Evolutionary conservation across 2,797 vertebrate species (phyloP).

Genomic region (Pseudotriccus pelzelni): DNA sequence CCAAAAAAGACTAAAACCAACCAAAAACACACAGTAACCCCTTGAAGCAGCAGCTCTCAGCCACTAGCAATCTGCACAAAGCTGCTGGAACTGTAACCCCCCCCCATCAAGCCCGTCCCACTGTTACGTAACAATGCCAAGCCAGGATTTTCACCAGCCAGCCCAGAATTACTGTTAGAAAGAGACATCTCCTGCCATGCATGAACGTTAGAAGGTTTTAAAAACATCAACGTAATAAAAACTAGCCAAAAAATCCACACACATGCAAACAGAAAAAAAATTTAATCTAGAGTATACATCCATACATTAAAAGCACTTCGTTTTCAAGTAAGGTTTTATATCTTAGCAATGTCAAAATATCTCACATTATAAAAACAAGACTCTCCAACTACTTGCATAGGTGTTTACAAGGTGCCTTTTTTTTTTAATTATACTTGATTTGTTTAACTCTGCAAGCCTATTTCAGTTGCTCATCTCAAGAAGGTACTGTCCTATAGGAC

Average conservation of each 20-base stretch:
- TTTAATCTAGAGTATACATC: neutral
- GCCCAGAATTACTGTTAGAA: neutral
- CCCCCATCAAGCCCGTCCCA: neutral
- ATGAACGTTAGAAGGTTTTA: neutral
- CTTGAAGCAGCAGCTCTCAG: neutral
- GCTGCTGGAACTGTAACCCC: neutral
- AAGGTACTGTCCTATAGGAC: neutral
- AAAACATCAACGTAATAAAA: neutral
- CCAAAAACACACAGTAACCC: neutral
- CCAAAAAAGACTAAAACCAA: too few relatives aligned
- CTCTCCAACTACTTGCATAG: neutral
- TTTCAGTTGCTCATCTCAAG: neutral
- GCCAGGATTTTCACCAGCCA: neutral
- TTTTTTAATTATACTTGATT: neutral
- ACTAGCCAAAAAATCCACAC: accelerated
- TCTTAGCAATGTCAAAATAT: neutral
- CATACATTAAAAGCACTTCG: neutral
- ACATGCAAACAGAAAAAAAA: neutral
- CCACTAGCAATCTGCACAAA: neutral
- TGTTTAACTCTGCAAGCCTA: neutral
- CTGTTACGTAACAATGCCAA: neutral
- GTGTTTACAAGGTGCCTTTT: neutral
- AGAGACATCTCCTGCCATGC: neutral
- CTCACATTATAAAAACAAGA: too few relatives aligned
- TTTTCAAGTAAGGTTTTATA: neutral